Evolutionary conservation across 2,797 vertebrate species (phyloP).

Genomic region (Helicolenus hilgendorfi): DNA sequence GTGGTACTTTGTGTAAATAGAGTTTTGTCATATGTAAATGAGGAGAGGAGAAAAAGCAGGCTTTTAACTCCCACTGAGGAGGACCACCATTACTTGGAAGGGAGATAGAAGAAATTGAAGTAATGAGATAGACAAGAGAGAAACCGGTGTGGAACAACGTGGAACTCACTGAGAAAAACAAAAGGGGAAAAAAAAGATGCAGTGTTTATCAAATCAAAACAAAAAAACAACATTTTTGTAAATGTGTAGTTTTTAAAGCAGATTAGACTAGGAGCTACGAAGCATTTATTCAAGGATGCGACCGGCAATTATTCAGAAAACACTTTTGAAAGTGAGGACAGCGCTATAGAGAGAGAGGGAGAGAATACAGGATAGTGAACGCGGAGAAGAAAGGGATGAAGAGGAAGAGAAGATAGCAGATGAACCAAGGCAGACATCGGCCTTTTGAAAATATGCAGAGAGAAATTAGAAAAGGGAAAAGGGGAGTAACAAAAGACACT

Average conservation of each 20-base stretch:
- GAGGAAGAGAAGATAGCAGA: conserved; percentile 26
- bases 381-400: neutral
- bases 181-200: neutral
- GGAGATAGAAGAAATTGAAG: conserved; percentile 30
- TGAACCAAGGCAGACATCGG: conserved; percentile 38
- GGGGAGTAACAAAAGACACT: conserved; percentile 62
- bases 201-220: conserved; percentile 38
- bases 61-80: conserved; percentile 65
- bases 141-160: neutral
- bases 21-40: conserved; percentile 71
- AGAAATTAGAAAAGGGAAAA: conserved; percentile 67
- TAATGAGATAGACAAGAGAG: conserved; percentile 49
- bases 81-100: conserved; percentile 39
- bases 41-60: conserved; percentile 34
- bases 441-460: conserved; percentile 58
- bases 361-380: neutral
- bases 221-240: conserved; percentile 20
- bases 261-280: conserved; percentile 3
- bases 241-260: conserved; percentile 25
- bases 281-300: conserved; percentile 1
- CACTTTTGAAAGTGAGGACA: conserved; percentile 41
- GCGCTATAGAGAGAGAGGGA: neutral
- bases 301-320: conserved; percentile 20
- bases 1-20: conserved; percentile 51
- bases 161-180: neutral